Evolutionary conservation across 2,113 vertebrate genomes (phyloP).

Genomic region (Pachyramphus minor): DNA sequence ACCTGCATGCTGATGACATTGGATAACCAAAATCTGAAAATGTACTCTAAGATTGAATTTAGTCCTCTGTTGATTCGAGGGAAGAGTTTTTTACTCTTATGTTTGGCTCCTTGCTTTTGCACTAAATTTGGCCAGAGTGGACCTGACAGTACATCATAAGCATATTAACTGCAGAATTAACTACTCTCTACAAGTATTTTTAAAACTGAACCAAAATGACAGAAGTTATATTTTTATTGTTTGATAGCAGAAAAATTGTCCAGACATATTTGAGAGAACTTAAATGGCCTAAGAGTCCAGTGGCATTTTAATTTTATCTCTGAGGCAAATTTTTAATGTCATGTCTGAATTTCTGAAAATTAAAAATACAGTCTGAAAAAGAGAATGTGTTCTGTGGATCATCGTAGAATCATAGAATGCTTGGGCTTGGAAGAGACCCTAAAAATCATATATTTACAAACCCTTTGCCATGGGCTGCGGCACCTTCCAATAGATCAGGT

Average conservation of each 20-base stretch:
- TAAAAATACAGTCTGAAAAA: background rate
- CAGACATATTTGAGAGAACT: background rate
- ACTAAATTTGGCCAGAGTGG: background rate
- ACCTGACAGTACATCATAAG: background rate
- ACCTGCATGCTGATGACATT: background rate
- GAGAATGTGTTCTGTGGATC: background rate
- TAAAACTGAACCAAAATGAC: background rate
- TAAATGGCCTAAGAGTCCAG: background rate
- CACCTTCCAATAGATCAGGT: background rate
- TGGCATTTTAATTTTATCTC: background rate
- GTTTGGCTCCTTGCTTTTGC: background rate
- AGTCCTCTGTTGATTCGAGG: background rate
- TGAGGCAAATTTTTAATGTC: background rate
- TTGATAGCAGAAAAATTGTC: background rate
- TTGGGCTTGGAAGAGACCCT: background rate
- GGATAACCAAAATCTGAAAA: background rate
- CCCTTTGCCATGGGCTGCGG: background rate
- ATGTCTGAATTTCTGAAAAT: background rate
- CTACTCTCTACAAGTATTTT: background rate
- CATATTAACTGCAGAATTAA: background rate
- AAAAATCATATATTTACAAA: background rate
- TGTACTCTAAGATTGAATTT: background rate
- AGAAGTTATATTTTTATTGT: background rate
- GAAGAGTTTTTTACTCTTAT: background rate
- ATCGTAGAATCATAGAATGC: background rate